phyloP scores from a whole-genome alignment of 1,140 invertebrate species.

The Psix sp. region DNA sequence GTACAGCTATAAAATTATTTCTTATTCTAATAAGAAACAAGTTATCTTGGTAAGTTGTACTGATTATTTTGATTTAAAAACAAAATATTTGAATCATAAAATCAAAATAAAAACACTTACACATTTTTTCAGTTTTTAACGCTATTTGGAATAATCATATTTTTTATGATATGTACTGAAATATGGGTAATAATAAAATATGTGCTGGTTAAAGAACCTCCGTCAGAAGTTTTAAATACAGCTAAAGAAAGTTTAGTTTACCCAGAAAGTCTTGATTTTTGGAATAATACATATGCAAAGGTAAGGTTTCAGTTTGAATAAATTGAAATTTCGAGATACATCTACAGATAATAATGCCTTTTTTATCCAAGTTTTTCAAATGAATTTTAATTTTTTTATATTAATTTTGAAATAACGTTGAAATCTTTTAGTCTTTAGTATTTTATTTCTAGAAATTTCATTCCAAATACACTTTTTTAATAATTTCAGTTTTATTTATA shows the following conservation, averaged over 20 bases:
- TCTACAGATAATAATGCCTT: too few species aligned
- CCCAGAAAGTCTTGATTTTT: slow-evolving; percentile 8
- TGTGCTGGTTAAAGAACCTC: slow-evolving; percentile 13
- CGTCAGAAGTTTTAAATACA: slow-evolving; percentile 1
- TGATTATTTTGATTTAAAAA: too few species aligned
- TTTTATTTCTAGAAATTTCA: too few species aligned
- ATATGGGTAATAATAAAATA: slow-evolving; percentile 31
- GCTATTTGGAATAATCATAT: slow-evolving; percentile 9
- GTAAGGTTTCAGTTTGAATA: slow-evolving; percentile 3
- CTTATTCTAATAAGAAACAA: slow-evolving; percentile 25
- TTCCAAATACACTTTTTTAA: too few species aligned
- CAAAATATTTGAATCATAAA: background rate
- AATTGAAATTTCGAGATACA: too few species aligned
- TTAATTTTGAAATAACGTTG: too few species aligned
- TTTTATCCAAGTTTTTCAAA: too few species aligned
- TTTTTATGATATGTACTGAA: slow-evolving; percentile 6
- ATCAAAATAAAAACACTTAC: background rate
- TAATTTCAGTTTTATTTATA: background rate
- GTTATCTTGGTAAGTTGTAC: slow-evolving; percentile 20
- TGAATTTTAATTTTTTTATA: too few species aligned
- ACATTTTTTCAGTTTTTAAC: slow-evolving; percentile 16
- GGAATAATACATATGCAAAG: slow-evolving; percentile 14
- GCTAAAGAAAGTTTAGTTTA: slow-evolving; percentile 9
- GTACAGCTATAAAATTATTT: slow-evolving; percentile 26
- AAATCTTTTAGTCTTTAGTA: too few species aligned